Conservation (phyloP, 1,140 invertebrate genomes). For the Ylistrum balloti region DNA sequence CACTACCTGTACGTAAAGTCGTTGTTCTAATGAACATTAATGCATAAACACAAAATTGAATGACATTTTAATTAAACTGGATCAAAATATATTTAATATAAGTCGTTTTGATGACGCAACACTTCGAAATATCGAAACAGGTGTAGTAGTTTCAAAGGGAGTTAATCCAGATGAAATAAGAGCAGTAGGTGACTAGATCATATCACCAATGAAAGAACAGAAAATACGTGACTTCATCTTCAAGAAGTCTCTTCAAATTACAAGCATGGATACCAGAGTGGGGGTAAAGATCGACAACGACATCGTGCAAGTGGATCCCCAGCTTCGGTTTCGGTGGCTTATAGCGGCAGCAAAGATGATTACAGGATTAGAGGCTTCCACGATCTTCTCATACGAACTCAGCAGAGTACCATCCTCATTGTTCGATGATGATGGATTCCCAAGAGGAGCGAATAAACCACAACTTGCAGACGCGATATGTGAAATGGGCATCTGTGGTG, state of each 20-base stretch:
- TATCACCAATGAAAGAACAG: conserved; percentile 57
- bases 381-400: conserved; percentile 58
- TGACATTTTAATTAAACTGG: too few relatives aligned
- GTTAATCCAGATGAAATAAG: conserved; percentile 61
- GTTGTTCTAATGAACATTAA: conserved; percentile 62
- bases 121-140: conserved; percentile 61
- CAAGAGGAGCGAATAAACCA: conserved; percentile 48
- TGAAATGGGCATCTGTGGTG: background rate
- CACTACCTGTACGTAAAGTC: too few relatives aligned
- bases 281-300: conserved; percentile 51
- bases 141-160: conserved; percentile 35
- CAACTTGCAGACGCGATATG: conserved; percentile 56
- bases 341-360: conserved; percentile 46
- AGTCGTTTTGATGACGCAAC: background rate
- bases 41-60: too few relatives aligned
- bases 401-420: conserved; percentile 53
- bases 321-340: conserved; percentile 66
- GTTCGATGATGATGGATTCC: conserved; percentile 53
- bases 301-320: conserved; percentile 55
- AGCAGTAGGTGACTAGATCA: conserved; percentile 55
- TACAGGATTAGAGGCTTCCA: conserved; percentile 37
- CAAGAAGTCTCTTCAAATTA: conserved; percentile 56
- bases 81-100: too few relatives aligned
- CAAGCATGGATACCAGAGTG: conserved; percentile 52
- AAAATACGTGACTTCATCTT: conserved; percentile 56